Evolutionary conservation across 2,797 vertebrate species (phyloP).

Genomic region (Ceyx erithaca): DNA sequence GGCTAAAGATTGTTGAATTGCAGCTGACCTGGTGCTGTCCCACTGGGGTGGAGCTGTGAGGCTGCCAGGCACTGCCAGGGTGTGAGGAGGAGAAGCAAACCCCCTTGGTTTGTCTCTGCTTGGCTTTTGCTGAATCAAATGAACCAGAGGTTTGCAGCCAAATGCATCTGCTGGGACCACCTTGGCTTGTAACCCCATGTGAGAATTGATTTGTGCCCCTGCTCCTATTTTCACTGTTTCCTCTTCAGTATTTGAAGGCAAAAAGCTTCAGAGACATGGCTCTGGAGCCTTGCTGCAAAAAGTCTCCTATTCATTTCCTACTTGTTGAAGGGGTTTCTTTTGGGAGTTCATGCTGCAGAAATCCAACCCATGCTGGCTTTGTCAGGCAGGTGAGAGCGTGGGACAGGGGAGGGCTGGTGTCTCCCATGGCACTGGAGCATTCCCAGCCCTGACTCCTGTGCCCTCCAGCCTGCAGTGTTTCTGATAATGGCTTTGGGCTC

Average conservation of each 20-base stretch:
- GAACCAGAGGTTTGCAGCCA: background rate
- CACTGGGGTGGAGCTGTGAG: rapidly evolving
- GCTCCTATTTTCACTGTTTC: background rate
- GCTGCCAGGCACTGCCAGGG: background rate
- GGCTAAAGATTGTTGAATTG: background rate
- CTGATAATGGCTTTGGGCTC: background rate
- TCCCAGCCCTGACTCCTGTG: background rate
- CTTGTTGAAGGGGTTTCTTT: background rate
- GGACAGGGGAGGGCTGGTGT: background rate
- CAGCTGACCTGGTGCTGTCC: background rate
- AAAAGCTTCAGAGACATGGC: background rate
- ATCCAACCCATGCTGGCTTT: background rate
- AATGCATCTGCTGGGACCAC: background rate
- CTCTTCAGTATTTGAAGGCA: background rate
- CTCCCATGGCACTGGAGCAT: background rate
- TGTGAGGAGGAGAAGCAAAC: background rate
- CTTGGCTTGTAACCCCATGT: background rate
- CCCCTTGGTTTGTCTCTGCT: background rate
- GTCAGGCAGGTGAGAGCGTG: background rate
- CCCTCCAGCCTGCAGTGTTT: background rate
- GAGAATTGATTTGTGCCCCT: background rate
- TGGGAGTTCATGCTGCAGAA: background rate
- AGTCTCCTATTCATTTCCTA: background rate
- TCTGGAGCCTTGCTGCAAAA: background rate
- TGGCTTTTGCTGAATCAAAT: background rate